Evolutionary conservation across 2,888 invertebrate genomes (phyloP), one percentile per base, ranked within the genome.

Genomic region (Macrophya annulata): DNA sequence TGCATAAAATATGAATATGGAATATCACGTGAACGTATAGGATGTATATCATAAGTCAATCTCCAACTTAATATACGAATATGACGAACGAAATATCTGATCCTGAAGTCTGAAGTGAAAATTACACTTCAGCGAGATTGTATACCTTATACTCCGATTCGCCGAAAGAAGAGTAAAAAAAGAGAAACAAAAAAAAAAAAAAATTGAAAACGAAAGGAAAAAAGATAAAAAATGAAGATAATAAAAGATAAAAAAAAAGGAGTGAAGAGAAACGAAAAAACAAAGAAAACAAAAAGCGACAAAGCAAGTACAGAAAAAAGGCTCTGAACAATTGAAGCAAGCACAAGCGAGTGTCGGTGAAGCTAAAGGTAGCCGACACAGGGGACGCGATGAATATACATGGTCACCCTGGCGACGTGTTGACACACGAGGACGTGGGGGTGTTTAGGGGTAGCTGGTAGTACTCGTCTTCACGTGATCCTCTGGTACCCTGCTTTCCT

Each of bases 341-440:
- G 48, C 55, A 77, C 17, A 51, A 55, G 77, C 51, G 37, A 77
- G 25, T 55, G 71, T 40, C 37, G 82, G 25, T 62, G 82, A 48
- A 37, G 59, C 45, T 83, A n/a, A 48, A 68, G 68, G 48, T 59
- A 59, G 43, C 68, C 68, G 65, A 68, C 68, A 68, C 17, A 31
- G 48, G 62, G 25, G 45, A 83, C 48, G 17, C 83, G 83, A 83
- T 83, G 83, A 83, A 83, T 83, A 83, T 83, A 83, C 83, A 68
- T 83, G 83, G 68, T 83, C 83, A 71, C 65, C 83, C 83, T 48
- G 83, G 83, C 83, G 45, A 65, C 31, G 83, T 68, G 83, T 83
- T 68, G 83, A 68, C 68, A 83, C 31, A 68, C 48, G 68, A 37
- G 51, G 45, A 48, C 81, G 59, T 81, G 37, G 43, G 62, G 62